Conservation (phyloP, 2,797 vertebrate species). For the Sphaeramia orbicularis region DNA sequence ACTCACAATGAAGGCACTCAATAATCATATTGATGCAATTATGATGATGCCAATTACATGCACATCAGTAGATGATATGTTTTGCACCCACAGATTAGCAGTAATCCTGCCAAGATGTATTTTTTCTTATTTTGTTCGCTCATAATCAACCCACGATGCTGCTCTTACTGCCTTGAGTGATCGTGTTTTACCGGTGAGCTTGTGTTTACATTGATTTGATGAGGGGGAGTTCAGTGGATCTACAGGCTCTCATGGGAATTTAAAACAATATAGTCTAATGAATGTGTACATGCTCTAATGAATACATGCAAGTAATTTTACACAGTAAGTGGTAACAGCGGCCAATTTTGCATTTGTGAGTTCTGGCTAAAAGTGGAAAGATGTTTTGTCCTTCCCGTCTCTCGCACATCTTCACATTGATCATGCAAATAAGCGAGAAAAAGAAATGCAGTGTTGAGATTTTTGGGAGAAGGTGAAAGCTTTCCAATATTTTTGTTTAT, state of each 20-base stretch:
- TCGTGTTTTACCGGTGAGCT: slow-evolving; percentile 66
- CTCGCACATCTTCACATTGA: slow-evolving; percentile 40
- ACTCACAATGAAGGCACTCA: slow-evolving; percentile 13
- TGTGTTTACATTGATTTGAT: slow-evolving; percentile 64
- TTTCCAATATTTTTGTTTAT: slow-evolving; percentile 7
- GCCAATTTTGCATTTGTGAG: background rate
- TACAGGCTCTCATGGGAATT: slow-evolving; percentile 46
- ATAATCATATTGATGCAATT: slow-evolving; percentile 1
- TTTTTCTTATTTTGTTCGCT: slow-evolving; percentile 54
- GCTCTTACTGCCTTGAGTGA: slow-evolving; percentile 41
- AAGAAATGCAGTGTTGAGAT: slow-evolving; percentile 33
- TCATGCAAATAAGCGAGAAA: slow-evolving; percentile 21
- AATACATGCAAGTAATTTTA: slow-evolving; percentile 17
- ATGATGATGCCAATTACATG: slow-evolving; percentile 53
- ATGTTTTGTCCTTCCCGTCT: slow-evolving; percentile 15
- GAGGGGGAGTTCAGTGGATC: slow-evolving; percentile 43
- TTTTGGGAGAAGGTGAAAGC: slow-evolving; percentile 47
- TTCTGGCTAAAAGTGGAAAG: slow-evolving; percentile 11
- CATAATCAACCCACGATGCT: slow-evolving; percentile 62
- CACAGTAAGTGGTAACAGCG: background rate
- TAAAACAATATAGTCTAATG: slow-evolving; percentile 63
- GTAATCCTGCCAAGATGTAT: slow-evolving; percentile 69
- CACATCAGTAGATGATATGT: slow-evolving; percentile 52
- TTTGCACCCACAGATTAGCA: slow-evolving; percentile 63
- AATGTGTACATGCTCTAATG: slow-evolving; percentile 41